Conservation (phyloP, 1,140 invertebrate genomes). For the Drosophila biarmipes region DNA sequence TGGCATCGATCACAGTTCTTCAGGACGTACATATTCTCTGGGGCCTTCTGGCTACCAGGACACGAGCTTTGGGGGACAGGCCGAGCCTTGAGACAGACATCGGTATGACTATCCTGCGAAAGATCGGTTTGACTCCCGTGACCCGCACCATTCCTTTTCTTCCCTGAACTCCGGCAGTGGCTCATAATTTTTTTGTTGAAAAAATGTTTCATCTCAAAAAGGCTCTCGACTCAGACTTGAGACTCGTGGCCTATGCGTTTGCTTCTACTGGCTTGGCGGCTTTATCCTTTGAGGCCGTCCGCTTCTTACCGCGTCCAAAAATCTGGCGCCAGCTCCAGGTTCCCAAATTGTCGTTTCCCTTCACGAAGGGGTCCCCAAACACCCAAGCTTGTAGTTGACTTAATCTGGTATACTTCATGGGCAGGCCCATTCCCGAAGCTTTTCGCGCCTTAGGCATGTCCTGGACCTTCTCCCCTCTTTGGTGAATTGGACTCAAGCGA, state of each 20-base stretch:
- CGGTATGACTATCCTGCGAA: neutral
- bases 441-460: neutral
- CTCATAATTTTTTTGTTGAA: slow-evolving; percentile 54
- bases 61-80: neutral
- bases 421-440: neutral
- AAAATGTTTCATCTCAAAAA: slow-evolving; percentile 36
- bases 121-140: neutral
- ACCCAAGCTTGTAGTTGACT: slow-evolving; percentile 9
- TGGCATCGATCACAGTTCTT: slow-evolving; percentile 32
- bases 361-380: slow-evolving; percentile 14
- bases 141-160: neutral
- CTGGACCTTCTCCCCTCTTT: neutral
- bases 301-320: slow-evolving; percentile 3
- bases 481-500: neutral
- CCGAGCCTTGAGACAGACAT: neutral
- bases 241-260: slow-evolving; percentile 14
- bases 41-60: neutral
- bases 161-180: slow-evolving; percentile 42
- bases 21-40: slow-evolving; percentile 31
- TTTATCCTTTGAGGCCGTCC: neutral
- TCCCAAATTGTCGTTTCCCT: neutral
- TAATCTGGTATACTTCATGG: neutral
- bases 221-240: neutral
- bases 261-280: neutral
- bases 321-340: slow-evolving; percentile 30